Conservation (phyloP, 2,113 vertebrate genomes). For the Puffinus mauretanicus region DNA sequence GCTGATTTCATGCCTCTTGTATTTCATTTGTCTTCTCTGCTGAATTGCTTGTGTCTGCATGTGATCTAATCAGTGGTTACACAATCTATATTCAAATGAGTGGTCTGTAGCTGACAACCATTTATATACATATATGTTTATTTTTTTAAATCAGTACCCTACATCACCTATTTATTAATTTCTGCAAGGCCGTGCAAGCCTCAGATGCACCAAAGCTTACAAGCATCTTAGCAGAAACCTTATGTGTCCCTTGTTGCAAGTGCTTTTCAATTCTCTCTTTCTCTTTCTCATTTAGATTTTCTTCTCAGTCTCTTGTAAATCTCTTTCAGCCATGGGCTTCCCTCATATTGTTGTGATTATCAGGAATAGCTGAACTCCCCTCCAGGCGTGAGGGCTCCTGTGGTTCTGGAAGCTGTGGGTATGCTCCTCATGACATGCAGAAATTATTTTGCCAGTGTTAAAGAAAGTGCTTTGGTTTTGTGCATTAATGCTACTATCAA, state of each 20-base stretch:
- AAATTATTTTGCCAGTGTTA: not conserved
- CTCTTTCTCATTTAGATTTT: not conserved
- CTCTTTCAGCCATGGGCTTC: not conserved
- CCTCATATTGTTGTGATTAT: not conserved
- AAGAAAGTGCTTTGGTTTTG: not conserved
- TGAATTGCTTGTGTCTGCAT: not conserved
- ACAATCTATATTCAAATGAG: not conserved
- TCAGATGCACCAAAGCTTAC: not conserved
- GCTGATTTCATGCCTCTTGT: not conserved
- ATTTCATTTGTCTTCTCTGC: not conserved
- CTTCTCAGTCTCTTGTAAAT: not conserved
- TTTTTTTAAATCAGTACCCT: not conserved
- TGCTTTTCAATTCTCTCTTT: not conserved
- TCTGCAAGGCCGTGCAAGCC: not conserved
- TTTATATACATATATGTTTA: not conserved
- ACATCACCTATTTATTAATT: not conserved
- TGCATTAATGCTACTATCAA: not conserved
- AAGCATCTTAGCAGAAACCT: not conserved
- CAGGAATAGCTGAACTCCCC: not conserved
- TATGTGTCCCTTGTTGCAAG: not conserved
- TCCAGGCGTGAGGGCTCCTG: not conserved
- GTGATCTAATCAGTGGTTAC: not conserved
- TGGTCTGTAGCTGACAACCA: not conserved
- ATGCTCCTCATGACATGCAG: not conserved
- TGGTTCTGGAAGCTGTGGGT: not conserved